Percentiles rank a stretch among this genome's conserved stretches.
Evolutionary conservation across 2,797 vertebrate species (phyloP).

Genomic region (Poecilia gillii): DNA sequence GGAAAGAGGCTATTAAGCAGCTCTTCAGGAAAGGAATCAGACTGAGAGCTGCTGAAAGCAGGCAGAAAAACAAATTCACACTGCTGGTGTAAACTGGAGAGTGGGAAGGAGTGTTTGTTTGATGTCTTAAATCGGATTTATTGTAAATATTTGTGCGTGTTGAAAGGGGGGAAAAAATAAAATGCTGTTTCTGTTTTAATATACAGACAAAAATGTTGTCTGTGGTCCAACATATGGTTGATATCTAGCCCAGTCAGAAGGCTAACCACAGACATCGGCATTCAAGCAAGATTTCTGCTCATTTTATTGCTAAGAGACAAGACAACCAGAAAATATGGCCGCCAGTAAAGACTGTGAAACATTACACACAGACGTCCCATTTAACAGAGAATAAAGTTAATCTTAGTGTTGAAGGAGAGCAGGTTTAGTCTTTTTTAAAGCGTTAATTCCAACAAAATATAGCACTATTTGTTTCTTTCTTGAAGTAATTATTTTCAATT

Average conservation of each 20-base stretch:
- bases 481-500: neutral
- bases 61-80: slow-evolving; percentile 72
- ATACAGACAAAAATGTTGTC: neutral
- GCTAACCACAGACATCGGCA: neutral
- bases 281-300: neutral
- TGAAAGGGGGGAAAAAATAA: too few relatives aligned
- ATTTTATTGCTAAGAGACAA: neutral
- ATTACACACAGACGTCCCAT: neutral
- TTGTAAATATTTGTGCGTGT: neutral
- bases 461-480: neutral
- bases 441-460: neutral
- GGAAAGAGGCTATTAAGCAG: slow-evolving; percentile 73
- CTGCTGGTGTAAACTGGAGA: slow-evolving; percentile 41
- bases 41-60: slow-evolving; percentile 61
- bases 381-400: neutral
- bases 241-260: neutral
- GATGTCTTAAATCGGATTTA: slow-evolving; percentile 5
- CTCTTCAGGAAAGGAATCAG: slow-evolving; percentile 64
- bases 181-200: neutral
- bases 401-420: neutral
- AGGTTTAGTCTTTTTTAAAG: neutral
- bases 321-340: neutral
- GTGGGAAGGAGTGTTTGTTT: slow-evolving; percentile 2
- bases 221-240: neutral
- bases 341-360: neutral